Base-by-base conservation (phyloP, 92 coral and sea anemone species). In the Epizoanthus scotinus region DNA sequence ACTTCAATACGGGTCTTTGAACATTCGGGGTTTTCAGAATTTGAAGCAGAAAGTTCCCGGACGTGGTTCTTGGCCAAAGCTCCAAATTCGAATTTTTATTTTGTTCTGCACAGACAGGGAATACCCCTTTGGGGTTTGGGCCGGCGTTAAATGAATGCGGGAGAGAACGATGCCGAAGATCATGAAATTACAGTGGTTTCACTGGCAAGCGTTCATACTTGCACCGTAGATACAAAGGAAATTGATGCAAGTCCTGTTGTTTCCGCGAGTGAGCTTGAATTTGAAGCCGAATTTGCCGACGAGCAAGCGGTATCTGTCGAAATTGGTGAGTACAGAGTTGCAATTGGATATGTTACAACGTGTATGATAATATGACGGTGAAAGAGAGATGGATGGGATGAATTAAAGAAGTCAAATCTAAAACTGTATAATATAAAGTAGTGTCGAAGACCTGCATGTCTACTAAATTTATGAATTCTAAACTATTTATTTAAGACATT, bases 1-100 rank as follows among this genome's bases (percentile, higher is more conserved):
- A 55, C 77, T 85, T 85, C 91, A 91, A 97, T 95, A 88, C 99
- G 98, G 98, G 98, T 83, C 82, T 89, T 95, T 93, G 89, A 84
- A 95, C 98, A 95, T 95, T 95, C 99, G 99, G 98, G 99, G 84
- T 85, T 95, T 90, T 93, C 87, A 62, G 42, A 61, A 42, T 42
- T 77, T 79, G 66, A 58, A 78, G 84, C 78, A 71, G 67, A 52
- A 87, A 88, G 91, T 88, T 95, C 99, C 99, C 99, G 99, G 97
- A 95, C 98, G 98, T 93, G 52, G 88, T 84, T 38, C 78, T 82
- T 75, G 78, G 28, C 69, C 80, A 78, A 72, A 90, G 97, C 92
- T 87, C 94, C 88, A 90, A 90, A 90, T 92, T 92, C 94, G 97
- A 92, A 92, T 70, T 55, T n/a, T 85, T 67, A 84, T 80, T 77